phyloP scores from a whole-genome alignment of 2,113 vertebrate genomes.

The Pavo muticus region DNA sequence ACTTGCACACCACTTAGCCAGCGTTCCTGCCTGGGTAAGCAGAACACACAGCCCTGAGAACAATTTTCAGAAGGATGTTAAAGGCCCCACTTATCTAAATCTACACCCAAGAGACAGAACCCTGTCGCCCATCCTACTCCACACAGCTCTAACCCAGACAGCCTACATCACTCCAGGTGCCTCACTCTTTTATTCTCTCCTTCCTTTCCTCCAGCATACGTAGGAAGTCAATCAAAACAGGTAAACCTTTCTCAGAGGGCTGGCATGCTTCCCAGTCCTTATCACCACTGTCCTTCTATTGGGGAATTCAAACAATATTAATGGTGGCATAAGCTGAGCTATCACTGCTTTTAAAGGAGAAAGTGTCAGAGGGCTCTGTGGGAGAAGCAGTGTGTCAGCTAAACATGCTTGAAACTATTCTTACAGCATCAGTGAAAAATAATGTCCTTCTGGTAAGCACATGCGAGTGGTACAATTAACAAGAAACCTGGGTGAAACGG shows the following conservation, averaged over 20 bases:
- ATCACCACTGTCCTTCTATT: not conserved
- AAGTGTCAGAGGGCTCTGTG: not conserved
- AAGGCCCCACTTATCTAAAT: not conserved
- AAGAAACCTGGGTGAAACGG: not conserved
- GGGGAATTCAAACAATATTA: constrained; percentile 19
- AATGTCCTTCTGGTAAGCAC: not conserved
- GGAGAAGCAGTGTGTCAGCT: not conserved
- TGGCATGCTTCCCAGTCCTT: not conserved
- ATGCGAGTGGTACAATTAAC: not conserved
- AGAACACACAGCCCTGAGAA: not conserved
- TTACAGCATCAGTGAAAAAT: not conserved
- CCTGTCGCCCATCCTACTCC: not conserved
- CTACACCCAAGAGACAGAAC: not conserved
- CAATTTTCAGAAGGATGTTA: not conserved
- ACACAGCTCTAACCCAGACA: not conserved
- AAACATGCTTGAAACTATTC: not conserved
- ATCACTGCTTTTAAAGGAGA: constrained; percentile 9
- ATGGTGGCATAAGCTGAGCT: not conserved
- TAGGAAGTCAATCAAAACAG: not conserved
- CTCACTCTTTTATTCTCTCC: not conserved
- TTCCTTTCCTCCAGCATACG: not conserved
- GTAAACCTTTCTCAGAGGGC: not conserved
- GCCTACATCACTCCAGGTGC: not conserved
- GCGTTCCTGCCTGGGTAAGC: not conserved
- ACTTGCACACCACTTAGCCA: rapidly evolving